Conservation (phyloP, 2,888 invertebrate species). For the Spicauda simplicius region DNA sequence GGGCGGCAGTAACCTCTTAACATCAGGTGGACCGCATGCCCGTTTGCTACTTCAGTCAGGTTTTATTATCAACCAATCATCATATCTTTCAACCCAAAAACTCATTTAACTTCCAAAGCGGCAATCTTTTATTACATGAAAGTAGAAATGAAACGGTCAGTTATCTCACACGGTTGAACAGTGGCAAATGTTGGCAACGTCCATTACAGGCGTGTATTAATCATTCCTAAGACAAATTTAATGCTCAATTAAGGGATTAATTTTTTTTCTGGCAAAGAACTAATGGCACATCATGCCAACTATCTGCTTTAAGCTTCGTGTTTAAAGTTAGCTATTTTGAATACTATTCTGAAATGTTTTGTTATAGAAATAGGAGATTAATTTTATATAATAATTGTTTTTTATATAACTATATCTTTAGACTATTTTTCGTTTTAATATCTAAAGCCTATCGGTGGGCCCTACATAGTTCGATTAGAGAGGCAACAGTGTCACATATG, state of each 20-base stretch:
- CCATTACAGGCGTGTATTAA: slow-evolving; percentile 33
- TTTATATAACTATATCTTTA: too few relatives aligned
- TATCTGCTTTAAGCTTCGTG: slow-evolving; percentile 15
- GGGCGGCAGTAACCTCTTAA: too few relatives aligned
- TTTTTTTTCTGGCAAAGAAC: slow-evolving; percentile 37
- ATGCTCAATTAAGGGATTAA: slow-evolving; percentile 38
- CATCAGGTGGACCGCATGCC: too few relatives aligned
- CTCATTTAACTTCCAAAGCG: background rate
- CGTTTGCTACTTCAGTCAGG: too few relatives aligned
- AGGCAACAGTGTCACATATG: too few relatives aligned
- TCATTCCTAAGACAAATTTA: slow-evolving; percentile 38
- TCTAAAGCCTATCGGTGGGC: too few relatives aligned
- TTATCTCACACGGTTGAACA: slow-evolving; percentile 30
- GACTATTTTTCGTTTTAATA: too few relatives aligned
- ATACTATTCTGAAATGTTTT: background rate
- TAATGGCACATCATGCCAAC: slow-evolving; percentile 35
- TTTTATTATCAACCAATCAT: too few relatives aligned
- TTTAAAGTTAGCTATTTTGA: slow-evolving; percentile 17
- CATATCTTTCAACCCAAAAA: background rate
- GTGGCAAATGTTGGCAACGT: slow-evolving; percentile 36
- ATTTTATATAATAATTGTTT: too few relatives aligned
- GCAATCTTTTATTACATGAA: slow-evolving; percentile 24
- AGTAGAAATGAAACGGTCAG: slow-evolving; percentile 23
- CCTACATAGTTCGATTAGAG: too few relatives aligned
- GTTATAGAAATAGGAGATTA: too few relatives aligned